Evolutionary conservation across 2,888 invertebrate species (phyloP).

Genomic region (Drosophila meridionalis): DNA sequence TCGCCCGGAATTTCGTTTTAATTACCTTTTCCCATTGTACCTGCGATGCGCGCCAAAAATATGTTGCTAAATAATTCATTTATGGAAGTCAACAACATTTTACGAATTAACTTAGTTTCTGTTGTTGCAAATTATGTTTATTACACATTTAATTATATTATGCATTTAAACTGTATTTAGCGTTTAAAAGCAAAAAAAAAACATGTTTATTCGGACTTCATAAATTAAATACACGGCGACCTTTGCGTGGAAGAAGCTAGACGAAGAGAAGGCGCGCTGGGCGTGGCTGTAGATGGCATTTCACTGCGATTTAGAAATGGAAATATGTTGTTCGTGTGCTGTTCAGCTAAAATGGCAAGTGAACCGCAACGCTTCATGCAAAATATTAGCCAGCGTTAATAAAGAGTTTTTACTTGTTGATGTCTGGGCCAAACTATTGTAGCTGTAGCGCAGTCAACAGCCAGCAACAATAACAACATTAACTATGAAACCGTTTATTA

Average conservation of each 20-base stretch:
- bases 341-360: conserved; percentile 58
- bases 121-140: not conserved
- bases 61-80: not conserved
- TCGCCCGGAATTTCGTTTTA: not conserved
- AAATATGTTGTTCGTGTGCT: conserved; percentile 26
- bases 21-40: conserved; percentile 9
- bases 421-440: conserved; percentile 30
- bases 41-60: not conserved
- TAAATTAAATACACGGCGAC: conserved; percentile 25
- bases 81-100: conserved; percentile 3
- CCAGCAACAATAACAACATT: conserved; percentile 23
- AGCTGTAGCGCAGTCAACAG: conserved; percentile 8
- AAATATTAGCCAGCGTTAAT: conserved; percentile 64
- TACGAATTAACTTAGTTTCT: not conserved
- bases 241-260: not conserved
- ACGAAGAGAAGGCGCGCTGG: not conserved
- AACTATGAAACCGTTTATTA: conserved; percentile 70
- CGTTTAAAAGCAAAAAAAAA: conserved; percentile 5
- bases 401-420: conserved; percentile 77
- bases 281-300: conserved; percentile 20
- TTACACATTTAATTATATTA: conserved; percentile 16
- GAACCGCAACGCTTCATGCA: conserved; percentile 67
- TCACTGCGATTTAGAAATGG: conserved; percentile 47
- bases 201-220: conserved; percentile 35
- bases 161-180: conserved; percentile 11